Conservation (phyloP, 2,888 invertebrate species). For the Mechanitis messenoides region DNA sequence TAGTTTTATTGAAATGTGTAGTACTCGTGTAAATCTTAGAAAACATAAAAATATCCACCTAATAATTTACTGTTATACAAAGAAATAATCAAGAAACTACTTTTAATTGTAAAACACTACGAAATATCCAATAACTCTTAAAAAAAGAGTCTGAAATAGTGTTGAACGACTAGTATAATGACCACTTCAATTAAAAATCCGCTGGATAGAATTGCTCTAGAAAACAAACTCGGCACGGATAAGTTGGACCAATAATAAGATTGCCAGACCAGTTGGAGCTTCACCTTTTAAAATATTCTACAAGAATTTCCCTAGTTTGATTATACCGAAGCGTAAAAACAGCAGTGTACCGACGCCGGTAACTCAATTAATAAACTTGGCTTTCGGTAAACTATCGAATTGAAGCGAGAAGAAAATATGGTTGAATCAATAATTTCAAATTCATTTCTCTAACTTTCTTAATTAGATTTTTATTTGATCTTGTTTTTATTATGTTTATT, state of each 20-base stretch:
- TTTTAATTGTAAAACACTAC: constrained; percentile 10
- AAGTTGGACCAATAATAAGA: constrained; percentile 32
- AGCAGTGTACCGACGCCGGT: constrained; percentile 45
- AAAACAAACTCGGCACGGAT: constrained; percentile 32
- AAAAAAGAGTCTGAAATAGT: constrained; percentile 26
- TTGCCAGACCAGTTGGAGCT: constrained; percentile 31
- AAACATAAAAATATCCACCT: no score
- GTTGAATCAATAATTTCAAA: constrained; percentile 25
- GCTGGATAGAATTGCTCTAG: constrained; percentile 28
- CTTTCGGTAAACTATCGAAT: constrained; percentile 39
- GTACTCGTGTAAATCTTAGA: no score
- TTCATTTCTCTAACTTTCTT: constrained; percentile 25
- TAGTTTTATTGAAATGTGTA: no score
- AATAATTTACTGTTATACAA: no score
- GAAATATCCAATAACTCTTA: constrained; percentile 10
- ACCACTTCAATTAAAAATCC: constrained; percentile 36
- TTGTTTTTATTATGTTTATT: constrained; percentile 11
- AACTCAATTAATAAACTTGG: constrained; percentile 64
- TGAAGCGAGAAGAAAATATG: constrained; percentile 30
- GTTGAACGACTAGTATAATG: constrained; percentile 29
- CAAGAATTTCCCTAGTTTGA: constrained; percentile 50
- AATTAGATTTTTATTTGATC: constrained; percentile 23
- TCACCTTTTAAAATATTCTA: constrained; percentile 47
- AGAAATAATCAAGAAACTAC: constrained; percentile 5
- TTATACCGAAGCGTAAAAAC: constrained; percentile 58